Evolutionary conservation across 2,797 vertebrate species (phyloP), one percentile per base, ranked within the genome.

Genomic region (Setipinna tenuifilis): DNA sequence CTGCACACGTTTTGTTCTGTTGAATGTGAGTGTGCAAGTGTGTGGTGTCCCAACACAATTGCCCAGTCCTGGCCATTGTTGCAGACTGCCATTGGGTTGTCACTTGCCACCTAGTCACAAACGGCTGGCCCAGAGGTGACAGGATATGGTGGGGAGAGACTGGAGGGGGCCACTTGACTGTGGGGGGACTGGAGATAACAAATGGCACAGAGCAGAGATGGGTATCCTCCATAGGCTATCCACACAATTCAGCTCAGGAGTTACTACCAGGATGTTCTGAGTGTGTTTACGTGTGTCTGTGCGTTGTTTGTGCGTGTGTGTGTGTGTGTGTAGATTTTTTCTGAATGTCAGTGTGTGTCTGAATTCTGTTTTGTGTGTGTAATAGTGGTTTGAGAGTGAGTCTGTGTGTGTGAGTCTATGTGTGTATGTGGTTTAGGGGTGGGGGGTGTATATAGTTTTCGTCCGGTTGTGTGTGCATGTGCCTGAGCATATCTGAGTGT

Each of bases 101-200:
- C 91, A 93, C 86, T 62, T 85, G 91, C 92, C 71, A 93, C 93
- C 92, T 90, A 68, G 90, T 86, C 17, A 35, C 9, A n/a, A 82
- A 87, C 91, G 91, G 92, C 94, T 91, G 89, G 89, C 86, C 71
- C 12, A 17, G 89, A 94, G 91, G 94, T 94, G 93, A 92, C 89
- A 88, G 92, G 89, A 88, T 88, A 88, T 16, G 82, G 80, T 86
- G 35, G 87, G 84, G 90, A 89, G 89, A 91, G 84, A 91, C 90
- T 82, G 87, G 68, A 78, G 14, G 85, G 11, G 14, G 88, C 93
- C 93, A 94, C 95, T 95, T 95, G 91, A 95, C 93, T 90, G 89
- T 86, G 31, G 71, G 86, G 90, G 71, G 44, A 17, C 83, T 88
- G 81, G 89, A 90, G 95, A 96, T 95, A 95, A 95, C 93, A 10